These are phyloP conservation scores for Coenobita brevimanus DNA, from an alignment of 1,140 invertebrate genomes.

Conservation along the genomic window DNA sequence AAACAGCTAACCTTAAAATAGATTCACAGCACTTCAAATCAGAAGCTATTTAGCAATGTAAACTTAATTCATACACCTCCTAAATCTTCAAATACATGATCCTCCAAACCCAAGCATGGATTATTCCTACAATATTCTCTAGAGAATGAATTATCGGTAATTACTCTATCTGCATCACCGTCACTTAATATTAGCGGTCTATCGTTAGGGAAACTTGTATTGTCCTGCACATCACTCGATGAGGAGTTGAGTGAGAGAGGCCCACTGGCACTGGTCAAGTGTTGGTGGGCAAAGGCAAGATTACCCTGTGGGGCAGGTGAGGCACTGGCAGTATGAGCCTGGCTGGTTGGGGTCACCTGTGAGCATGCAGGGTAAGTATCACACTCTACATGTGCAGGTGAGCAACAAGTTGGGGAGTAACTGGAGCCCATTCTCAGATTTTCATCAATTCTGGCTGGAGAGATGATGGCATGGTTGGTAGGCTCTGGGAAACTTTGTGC, in stretches of 20 bases:
- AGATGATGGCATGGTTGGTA: conserved; percentile 35
- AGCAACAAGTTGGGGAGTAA: conserved; percentile 59
- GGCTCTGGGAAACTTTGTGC: conserved; percentile 50
- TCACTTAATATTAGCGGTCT: conserved; percentile 42
- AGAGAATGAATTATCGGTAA: conserved; percentile 42
- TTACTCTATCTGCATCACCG: conserved; percentile 51
- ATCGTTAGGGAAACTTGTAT: conserved; percentile 43
- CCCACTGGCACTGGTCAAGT: conserved; percentile 55
- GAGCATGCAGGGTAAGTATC: conserved; percentile 59
- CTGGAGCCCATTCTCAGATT: conserved; percentile 25
- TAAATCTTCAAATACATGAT: conserved; percentile 63
- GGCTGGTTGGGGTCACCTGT: conserved; percentile 62
- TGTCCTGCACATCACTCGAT: conserved; percentile 61
- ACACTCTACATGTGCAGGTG: conserved; percentile 60
- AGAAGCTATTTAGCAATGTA: conserved; percentile 52
- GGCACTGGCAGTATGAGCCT: conserved; percentile 65
- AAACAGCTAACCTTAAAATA: conserved; percentile 54
- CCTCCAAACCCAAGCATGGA: conserved; percentile 56
- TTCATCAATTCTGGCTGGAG: conserved; percentile 44
- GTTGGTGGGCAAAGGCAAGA: conserved; percentile 63
- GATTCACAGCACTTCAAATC: conserved; percentile 60
- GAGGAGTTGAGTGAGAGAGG: conserved; percentile 61
- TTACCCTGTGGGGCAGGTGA: conserved; percentile 65
- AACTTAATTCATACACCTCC: conserved; percentile 61
- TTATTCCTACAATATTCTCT: conserved; percentile 56